Conservation (phyloP, 2,797 vertebrate species). For the Scomberomorus guttatus region DNA sequence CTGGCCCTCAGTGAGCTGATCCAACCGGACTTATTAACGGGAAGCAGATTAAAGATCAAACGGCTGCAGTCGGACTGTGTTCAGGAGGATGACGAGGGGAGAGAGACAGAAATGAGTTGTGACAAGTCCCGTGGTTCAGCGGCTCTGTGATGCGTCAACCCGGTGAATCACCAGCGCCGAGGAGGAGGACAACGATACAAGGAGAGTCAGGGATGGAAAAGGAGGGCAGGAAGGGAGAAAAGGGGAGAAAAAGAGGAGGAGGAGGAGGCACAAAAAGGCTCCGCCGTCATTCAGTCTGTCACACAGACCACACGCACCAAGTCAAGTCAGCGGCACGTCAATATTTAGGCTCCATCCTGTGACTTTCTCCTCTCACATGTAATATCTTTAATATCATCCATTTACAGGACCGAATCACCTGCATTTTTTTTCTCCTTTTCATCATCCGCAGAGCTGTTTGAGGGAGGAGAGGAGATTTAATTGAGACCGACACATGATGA, state of each 20-base stretch:
- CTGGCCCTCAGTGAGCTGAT: slow-evolving; percentile 39
- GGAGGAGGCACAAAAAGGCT: slow-evolving; percentile 82
- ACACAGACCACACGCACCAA: slow-evolving; percentile 78
- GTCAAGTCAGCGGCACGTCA: slow-evolving; percentile 70
- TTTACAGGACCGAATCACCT: slow-evolving; percentile 28
- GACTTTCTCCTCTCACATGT: background rate
- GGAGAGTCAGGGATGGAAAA: slow-evolving; percentile 66
- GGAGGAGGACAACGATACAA: slow-evolving; percentile 71
- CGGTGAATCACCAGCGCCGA: slow-evolving; percentile 78
- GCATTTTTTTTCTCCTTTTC: background rate
- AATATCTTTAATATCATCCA: background rate
- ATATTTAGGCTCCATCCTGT: slow-evolving; percentile 51
- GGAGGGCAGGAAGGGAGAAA: slow-evolving; percentile 58
- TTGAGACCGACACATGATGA: slow-evolving; percentile 18
- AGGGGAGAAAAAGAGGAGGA: slow-evolving; percentile 58
- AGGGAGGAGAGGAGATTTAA: slow-evolving; percentile 9
- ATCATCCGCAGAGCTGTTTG: background rate
- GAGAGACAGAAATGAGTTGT: slow-evolving; percentile 71
- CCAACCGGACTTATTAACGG: slow-evolving; percentile 54
- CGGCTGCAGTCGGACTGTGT: slow-evolving; percentile 38
- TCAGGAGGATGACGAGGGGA: slow-evolving; percentile 43
- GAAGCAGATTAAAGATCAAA: slow-evolving; percentile 76
- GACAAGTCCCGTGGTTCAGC: slow-evolving; percentile 81
- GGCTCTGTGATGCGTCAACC: slow-evolving; percentile 82
- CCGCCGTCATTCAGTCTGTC: slow-evolving; percentile 82